Percentiles rank a stretch among this genome's conserved stretches.
Conservation (phyloP, 2,113 vertebrate genomes). For the Gorsachius goisagi region DNA sequence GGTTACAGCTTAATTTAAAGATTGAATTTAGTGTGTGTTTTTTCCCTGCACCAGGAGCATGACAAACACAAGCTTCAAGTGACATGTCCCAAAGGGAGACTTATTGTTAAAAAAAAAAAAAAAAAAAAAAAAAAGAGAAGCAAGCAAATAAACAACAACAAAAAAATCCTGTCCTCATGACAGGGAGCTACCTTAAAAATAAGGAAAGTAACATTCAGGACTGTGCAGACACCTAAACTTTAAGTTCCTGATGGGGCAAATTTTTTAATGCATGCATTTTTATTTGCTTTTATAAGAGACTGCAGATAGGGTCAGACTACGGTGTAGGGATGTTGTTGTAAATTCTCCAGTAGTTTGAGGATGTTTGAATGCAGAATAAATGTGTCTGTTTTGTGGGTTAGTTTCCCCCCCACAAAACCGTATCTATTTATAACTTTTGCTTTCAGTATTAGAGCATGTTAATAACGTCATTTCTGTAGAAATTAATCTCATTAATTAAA, state of each 20-base stretch:
- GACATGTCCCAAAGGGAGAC: slow-evolving; percentile 69
- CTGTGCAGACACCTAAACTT: neutral
- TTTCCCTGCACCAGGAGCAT: slow-evolving; percentile 75
- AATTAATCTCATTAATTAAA: neutral
- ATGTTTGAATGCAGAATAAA: neutral
- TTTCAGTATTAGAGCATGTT: neutral
- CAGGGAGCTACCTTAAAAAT: slow-evolving; percentile 17
- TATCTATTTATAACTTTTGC: neutral
- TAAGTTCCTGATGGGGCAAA: neutral
- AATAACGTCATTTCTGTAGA: neutral
- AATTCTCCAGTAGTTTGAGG: neutral
- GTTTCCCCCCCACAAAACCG: neutral
- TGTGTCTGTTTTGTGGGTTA: neutral
- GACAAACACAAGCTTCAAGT: slow-evolving; percentile 72
- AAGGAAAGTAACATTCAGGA: neutral
- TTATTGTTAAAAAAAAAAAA: neutral
- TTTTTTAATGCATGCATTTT: neutral
- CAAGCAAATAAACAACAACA: neutral
- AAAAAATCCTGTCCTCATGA: neutral
- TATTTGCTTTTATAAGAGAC: neutral
- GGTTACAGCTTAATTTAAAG: slow-evolving; percentile 87
- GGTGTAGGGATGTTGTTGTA: neutral
- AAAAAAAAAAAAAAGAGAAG: neutral
- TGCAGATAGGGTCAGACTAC: neutral
- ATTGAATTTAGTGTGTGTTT: slow-evolving; percentile 82